Evolutionary conservation across 2,797 vertebrate genomes (phyloP), one percentile per base, ranked within the genome.

Genomic region (Labroides dimidiatus): DNA sequence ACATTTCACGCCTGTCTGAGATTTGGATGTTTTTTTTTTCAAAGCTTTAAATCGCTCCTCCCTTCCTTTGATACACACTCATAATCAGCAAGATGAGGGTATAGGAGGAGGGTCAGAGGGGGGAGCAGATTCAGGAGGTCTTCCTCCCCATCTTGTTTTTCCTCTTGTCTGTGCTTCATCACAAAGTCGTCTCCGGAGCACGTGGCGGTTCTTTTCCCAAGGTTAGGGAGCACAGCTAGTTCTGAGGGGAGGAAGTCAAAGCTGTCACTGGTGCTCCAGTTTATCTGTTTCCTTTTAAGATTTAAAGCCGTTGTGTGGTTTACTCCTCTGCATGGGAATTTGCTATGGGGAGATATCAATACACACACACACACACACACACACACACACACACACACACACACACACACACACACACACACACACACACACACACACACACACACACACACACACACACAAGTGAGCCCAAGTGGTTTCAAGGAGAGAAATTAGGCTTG

Each of bases 41-140:
- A 33, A 15, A 76, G 51, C 54, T 60, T 72, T 37, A 16, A n/a
- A 78, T 53, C 17, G 39, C 68, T 68, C 73, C 80, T 75, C 72
- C 78, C 69, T 81, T 84, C 69, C 78, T 80, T 81, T 77, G 81
- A 85, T 48, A 77, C 44, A 60, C 61, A 65, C 75, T 82, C 74
- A 66, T 78, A 71, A 86, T 84, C 86, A 85, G 69, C 41, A 36
- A 80, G 80, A 87, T 87, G 81, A 88, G 81, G 81, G 75, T 72
- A 67, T 71, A 55, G 68, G 72, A 64, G 60, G 61, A 59, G 64
- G 21, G 54, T 30, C 3, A 0, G 36, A 54, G 43, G 68, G 50
- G 9, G 33, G 16, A 62, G 16, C 15, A 56, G 43, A 59, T 66
- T 14, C 48, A 49, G 64, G 47, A 51, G 50, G 59, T 74, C 45